These are phyloP conservation scores for Marcusenius ussheri DNA, from an alignment of 2,113 vertebrate genomes.

Conservation along the genomic window DNA sequence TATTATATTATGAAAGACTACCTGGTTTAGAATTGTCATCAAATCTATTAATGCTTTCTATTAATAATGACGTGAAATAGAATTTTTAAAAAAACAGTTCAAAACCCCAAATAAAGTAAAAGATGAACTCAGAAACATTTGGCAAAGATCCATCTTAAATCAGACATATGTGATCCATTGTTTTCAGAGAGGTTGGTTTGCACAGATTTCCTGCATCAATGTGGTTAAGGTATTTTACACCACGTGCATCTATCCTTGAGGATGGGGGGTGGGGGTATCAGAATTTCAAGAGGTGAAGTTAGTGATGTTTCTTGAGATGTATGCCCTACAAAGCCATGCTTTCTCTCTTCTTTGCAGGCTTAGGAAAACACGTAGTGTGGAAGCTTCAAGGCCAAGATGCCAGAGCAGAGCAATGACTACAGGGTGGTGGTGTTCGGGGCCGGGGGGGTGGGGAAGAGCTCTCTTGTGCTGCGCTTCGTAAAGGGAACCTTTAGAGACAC, in stretches of 20 bases:
- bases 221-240: background rate
- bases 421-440: conserved; percentile 79
- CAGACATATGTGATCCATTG: background rate
- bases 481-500: conserved; percentile 82
- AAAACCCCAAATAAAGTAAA: background rate
- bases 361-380: conserved; percentile 12
- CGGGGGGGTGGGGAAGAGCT: conserved; percentile 81
- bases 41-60: background rate
- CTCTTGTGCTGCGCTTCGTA: conserved; percentile 77
- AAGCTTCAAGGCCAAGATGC: conserved; percentile 59
- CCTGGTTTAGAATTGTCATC: background rate
- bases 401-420: conserved; percentile 82
- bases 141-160: background rate
- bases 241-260: background rate
- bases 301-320: background rate
- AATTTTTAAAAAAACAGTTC: background rate
- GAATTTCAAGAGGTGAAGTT: background rate
- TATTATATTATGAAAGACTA: background rate
- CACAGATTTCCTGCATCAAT: background rate
- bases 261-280: background rate
- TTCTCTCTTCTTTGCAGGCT: conserved; percentile 31
- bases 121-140: background rate
- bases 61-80: background rate
- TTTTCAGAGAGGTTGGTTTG: background rate
- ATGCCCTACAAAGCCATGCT: background rate